phyloP scores from a whole-genome alignment of 2,797 vertebrate genomes.

The Danio kyathit region DNA sequence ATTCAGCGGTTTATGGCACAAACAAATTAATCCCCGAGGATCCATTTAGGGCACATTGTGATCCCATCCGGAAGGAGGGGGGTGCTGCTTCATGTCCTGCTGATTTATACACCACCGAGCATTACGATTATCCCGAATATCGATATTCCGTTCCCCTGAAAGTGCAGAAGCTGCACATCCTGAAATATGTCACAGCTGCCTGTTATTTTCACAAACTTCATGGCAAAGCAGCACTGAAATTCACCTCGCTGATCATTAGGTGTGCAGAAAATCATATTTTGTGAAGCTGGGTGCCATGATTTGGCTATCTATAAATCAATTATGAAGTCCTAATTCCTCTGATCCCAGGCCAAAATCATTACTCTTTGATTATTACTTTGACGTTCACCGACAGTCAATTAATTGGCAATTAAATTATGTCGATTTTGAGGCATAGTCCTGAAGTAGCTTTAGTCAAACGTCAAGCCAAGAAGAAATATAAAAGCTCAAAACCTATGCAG shows the following conservation, averaged over 20 bases:
- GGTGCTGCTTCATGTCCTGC: conserved; percentile 59
- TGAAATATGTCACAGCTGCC: conserved; percentile 61
- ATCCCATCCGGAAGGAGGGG: background rate
- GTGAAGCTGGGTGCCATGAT: too few relatives aligned
- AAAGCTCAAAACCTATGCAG: too few relatives aligned
- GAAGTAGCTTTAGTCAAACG: too few relatives aligned
- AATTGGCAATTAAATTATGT: too few relatives aligned
- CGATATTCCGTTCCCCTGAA: conserved; percentile 62
- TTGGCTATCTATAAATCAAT: too few relatives aligned
- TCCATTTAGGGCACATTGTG: conserved; percentile 48
- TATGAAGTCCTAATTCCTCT: too few relatives aligned
- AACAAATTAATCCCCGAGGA: conserved; percentile 47
- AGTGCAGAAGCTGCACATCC: conserved; percentile 69
- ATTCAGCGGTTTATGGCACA: conserved; percentile 23
- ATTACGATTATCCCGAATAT: conserved; percentile 62
- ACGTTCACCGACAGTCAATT: too few relatives aligned
- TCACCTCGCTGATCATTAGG: background rate
- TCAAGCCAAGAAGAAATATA: too few relatives aligned
- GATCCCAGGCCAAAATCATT: too few relatives aligned
- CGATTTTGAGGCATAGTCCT: too few relatives aligned
- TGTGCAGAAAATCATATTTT: background rate
- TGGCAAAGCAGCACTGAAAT: conserved; percentile 27
- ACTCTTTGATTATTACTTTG: too few relatives aligned
- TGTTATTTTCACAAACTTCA: conserved; percentile 23
- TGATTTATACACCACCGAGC: conserved; percentile 64